phyloP scores from a whole-genome alignment of 2,888 invertebrate species.

The Ernsta delagoae region DNA sequence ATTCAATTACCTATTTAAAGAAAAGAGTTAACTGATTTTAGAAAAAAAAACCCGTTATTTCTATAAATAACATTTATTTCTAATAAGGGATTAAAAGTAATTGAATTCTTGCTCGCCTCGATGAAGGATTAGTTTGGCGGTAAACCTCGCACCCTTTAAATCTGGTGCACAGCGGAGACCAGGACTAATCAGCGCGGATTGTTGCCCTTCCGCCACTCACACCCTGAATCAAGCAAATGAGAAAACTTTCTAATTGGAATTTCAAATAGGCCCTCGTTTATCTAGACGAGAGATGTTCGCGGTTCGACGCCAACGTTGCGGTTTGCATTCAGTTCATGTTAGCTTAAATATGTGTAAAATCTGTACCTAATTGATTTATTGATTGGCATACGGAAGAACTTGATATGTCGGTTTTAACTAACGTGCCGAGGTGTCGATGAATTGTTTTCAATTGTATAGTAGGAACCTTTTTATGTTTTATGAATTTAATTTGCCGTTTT shows the following conservation, averaged over 20 bases:
- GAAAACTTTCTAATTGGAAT: conserved; percentile 85
- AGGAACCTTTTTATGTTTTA: too few relatives aligned
- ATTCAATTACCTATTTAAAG: too few relatives aligned
- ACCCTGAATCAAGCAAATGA: conserved; percentile 83
- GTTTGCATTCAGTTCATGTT: conserved; percentile 33
- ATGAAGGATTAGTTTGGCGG: conserved; percentile 75
- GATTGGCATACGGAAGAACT: too few relatives aligned
- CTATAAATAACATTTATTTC: not conserved
- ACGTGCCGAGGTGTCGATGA: too few relatives aligned
- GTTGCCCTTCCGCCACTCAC: conserved; percentile 80
- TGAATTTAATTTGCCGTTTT: too few relatives aligned
- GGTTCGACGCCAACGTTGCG: conserved; percentile 55
- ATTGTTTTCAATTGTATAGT: too few relatives aligned
- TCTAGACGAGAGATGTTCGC: conserved; percentile 75
- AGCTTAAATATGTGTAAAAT: conserved; percentile 22
- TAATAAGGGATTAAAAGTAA: conserved; percentile 50
- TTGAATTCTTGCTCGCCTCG: conserved; percentile 61
- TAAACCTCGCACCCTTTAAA: conserved; percentile 71
- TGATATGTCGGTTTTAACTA: too few relatives aligned
- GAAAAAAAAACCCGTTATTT: not conserved
- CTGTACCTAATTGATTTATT: too few relatives aligned
- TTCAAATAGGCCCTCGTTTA: conserved; percentile 82
- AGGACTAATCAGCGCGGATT: conserved; percentile 81
- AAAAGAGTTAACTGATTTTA: too few relatives aligned
- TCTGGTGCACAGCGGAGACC: conserved; percentile 72